Conservation (phyloP, 2,888 invertebrate species). For the Halocaridina rubra region DNA sequence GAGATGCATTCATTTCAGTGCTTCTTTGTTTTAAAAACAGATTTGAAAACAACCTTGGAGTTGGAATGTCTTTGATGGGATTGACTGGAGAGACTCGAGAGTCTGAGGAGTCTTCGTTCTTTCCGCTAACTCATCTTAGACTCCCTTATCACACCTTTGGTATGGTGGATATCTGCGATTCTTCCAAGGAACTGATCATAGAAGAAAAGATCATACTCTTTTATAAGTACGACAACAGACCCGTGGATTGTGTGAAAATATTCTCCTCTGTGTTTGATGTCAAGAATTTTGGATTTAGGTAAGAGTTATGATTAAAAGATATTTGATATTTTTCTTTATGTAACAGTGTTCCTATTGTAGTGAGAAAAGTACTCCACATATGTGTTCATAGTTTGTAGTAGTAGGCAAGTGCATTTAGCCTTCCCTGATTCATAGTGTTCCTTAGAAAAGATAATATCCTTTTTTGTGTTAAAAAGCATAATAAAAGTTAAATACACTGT, state of each 20-base stretch:
- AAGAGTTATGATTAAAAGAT: no score
- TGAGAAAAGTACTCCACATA: no score
- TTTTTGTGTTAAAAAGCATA: no score
- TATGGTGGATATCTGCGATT: constrained; percentile 95
- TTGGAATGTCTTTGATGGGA: constrained; percentile 89
- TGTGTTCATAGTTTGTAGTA: no score
- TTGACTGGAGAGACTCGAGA: constrained; percentile 93
- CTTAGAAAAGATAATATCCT: no score
- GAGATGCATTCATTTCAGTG: no score
- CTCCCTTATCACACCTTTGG: constrained; percentile 88
- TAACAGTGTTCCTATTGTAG: no score
- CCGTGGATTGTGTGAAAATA: constrained; percentile 97
- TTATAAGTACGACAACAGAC: constrained; percentile 96
- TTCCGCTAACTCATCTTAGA: constrained; percentile 82
- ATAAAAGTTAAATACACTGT: no score
- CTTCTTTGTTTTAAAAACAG: no score
- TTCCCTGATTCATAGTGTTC: no score
- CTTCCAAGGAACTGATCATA: constrained; percentile 88
- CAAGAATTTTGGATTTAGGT: constrained; percentile 87
- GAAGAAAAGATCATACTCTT: constrained; percentile 92
- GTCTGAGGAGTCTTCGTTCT: constrained; percentile 88
- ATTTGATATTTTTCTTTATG: no score
- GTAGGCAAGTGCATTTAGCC: no score
- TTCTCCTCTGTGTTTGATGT: constrained; percentile 87
- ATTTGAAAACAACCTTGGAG: constrained; percentile 84